Conservation (phyloP, 2,797 vertebrate genomes). For the Heliangelus exortis region DNA sequence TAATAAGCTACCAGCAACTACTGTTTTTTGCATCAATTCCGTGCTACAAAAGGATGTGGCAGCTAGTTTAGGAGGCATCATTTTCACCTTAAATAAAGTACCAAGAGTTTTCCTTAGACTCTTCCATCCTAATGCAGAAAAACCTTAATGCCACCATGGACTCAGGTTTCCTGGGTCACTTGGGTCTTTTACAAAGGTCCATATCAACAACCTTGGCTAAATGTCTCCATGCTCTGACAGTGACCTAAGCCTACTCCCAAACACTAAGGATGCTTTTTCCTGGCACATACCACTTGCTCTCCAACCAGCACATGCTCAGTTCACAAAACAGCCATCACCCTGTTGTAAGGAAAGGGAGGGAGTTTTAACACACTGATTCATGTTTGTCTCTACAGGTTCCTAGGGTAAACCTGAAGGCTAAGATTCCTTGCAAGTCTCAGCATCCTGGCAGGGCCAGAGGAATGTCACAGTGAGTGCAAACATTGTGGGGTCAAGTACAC, state of each 20-base stretch:
- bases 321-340: neutral
- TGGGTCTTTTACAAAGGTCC: neutral
- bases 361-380: neutral
- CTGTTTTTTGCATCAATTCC: neutral
- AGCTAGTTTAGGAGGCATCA: neutral
- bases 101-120: neutral
- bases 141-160: neutral
- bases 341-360: neutral
- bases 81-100: neutral
- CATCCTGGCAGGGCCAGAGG: constrained; percentile 36
- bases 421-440: constrained; percentile 9
- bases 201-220: neutral
- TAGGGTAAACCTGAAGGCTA: neutral
- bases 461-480: constrained; percentile 72
- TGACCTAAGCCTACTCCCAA: neutral
- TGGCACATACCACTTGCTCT: neutral
- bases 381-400: constrained; percentile 53
- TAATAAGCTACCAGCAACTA: neutral
- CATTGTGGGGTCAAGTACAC: neutral
- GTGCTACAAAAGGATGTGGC: neutral
- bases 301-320: neutral
- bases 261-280: neutral
- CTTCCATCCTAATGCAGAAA: neutral
- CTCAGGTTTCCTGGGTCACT: neutral
- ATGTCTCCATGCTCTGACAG: neutral